These are phyloP conservation scores for Periophthalmodon schlosseri DNA, from an alignment of 2,113 vertebrate species.

Conservation along the genomic window DNA sequence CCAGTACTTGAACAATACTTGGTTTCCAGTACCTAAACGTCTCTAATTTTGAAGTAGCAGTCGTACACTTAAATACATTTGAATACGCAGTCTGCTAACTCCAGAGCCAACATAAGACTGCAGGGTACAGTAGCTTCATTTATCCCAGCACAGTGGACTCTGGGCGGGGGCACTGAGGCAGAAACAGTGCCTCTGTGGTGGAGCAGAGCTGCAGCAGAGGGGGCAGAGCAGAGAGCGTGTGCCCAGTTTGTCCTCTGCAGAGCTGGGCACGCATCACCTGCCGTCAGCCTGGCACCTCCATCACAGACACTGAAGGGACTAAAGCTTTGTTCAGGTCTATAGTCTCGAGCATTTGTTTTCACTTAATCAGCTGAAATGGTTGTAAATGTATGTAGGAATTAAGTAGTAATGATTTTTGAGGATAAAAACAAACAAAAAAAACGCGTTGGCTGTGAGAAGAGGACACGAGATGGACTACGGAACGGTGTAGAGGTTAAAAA, in stretches of 20 bases:
- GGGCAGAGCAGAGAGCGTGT: slow-evolving; percentile 58
- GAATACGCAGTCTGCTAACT: no score
- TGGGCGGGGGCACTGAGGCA: slow-evolving; percentile 39
- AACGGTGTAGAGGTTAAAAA: no score
- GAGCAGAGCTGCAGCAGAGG: slow-evolving; percentile 17
- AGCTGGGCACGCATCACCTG: slow-evolving; percentile 68
- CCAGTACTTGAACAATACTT: no score
- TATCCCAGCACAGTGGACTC: slow-evolving; percentile 2
- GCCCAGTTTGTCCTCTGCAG: slow-evolving; percentile 49
- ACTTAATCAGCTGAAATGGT: not conserved
- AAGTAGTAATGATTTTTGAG: no score
- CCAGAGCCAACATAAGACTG: not conserved
- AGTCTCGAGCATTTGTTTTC: not conserved
- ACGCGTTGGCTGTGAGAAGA: no score
- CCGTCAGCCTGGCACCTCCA: slow-evolving; percentile 35
- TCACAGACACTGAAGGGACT: not conserved
- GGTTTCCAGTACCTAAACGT: no score
- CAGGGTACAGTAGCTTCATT: slow-evolving; percentile 1
- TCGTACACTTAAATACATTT: no score
- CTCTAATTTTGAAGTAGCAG: no score
- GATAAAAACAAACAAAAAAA: no score
- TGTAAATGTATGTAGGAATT: no score
- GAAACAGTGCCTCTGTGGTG: slow-evolving; percentile 43
- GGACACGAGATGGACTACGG: no score
- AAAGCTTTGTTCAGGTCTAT: not conserved